A percentile compares a stretch with the other conserved stretches of the same genome.
Conservation (phyloP, 2,797 vertebrate species). For the Gallinago stenura region DNA sequence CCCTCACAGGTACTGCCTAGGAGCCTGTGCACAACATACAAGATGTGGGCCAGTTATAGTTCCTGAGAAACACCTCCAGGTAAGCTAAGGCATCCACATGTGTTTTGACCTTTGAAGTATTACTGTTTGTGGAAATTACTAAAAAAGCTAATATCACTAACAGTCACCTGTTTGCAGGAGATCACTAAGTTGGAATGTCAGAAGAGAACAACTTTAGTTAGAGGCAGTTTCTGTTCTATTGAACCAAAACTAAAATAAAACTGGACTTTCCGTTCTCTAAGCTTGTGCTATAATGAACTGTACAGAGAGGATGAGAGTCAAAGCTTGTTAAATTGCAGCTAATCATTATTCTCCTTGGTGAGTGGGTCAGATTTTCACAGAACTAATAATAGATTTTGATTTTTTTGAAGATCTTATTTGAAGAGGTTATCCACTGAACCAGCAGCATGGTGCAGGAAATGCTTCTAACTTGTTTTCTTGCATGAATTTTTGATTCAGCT, state of each 20-base stretch:
- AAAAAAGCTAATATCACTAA: neutral
- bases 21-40: slow-evolving; percentile 87
- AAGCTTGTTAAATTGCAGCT: neutral
- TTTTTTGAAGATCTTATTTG: neutral
- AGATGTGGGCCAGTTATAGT: slow-evolving; percentile 90
- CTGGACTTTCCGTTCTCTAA: neutral
- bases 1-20: slow-evolving; percentile 92
- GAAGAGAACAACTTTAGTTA: neutral
- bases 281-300: neutral
- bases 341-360: neutral
- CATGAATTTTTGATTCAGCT: neutral
- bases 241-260: neutral
- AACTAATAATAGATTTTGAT: neutral
- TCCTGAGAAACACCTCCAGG: slow-evolving; percentile 95
- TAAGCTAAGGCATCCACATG: slow-evolving; percentile 48
- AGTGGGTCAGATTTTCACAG: neutral
- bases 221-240: neutral
- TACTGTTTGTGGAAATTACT: neutral
- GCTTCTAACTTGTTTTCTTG: neutral
- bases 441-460: neutral
- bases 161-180: neutral
- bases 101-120: neutral
- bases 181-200: neutral
- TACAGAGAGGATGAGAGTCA: neutral
- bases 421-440: neutral